Evolutionary conservation across 2,113 vertebrate species (phyloP), one percentile per base, ranked within the genome.

Genomic region (Gavialis gangeticus): DNA sequence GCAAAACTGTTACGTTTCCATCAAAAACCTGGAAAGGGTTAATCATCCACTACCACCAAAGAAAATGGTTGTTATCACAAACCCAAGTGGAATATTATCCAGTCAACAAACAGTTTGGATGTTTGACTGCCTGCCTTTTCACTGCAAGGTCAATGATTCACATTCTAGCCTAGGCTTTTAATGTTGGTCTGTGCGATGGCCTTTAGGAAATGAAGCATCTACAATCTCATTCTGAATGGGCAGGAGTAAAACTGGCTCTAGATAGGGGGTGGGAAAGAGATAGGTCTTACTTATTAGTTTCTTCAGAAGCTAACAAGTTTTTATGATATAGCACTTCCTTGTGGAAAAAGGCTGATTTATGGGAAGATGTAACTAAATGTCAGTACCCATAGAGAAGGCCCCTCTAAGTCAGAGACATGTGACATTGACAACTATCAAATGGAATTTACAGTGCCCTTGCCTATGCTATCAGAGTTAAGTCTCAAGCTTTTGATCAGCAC

Each of bases 271-370:
- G 46, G 46, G 46, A 46, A 46, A 46, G 46, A 46, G 46, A 46
- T 7, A 9, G 46, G 46, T 46, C 46, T 46, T 46, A 46, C 80
- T 80, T 89, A 63, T 77, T 62, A 10, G 5, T 73, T 67, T 82
- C 79, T 86, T 59, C 17, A 82, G 85, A 87, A 69, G 67, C 18
- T 80, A 56, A 56, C 73, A 78, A 69, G 66, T 85, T 58, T 34
- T 67, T 87, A 91, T 6, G 75, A 5, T 11, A 15, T 89, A 77
- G 90, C 96, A 96, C 96, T 96, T 96, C 46, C 46, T 9, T 46
- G 46, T 9, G 9, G 46, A 9, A 46, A 46, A 46, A 46, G 9
- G 46, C 46, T 46, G 46, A 46, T 46, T 46, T 46, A 46, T 46
- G 46, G 46, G 46, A 46, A 46, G 46, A 46, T 46, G 46, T 46